Conservation (phyloP, 1,140 invertebrate genomes). For the Drosophila mayri region DNA sequence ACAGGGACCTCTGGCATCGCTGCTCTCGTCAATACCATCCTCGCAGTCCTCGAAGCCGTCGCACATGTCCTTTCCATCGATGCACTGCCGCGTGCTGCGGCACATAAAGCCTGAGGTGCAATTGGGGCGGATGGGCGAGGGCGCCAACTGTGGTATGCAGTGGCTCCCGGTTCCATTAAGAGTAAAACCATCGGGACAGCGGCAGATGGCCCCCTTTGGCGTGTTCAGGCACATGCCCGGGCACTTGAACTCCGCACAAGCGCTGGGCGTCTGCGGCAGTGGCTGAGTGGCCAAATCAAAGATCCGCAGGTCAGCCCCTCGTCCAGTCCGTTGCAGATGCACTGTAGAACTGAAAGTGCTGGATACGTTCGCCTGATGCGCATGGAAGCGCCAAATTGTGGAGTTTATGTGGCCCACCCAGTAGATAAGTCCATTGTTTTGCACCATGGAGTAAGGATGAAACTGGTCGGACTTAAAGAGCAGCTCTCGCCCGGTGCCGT, state of each 20-base stretch:
- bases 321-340: slow-evolving; percentile 59
- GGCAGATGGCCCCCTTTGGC: slow-evolving; percentile 77
- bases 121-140: slow-evolving; percentile 43
- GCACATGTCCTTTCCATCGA: slow-evolving; percentile 88
- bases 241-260: slow-evolving; percentile 72
- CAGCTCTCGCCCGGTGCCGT: slow-evolving; percentile 89
- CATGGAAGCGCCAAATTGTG: slow-evolving; percentile 64
- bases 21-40: slow-evolving; percentile 93
- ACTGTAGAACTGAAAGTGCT: slow-evolving; percentile 68
- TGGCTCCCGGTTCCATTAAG: slow-evolving; percentile 77
- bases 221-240: slow-evolving; percentile 81
- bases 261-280: slow-evolving; percentile 51
- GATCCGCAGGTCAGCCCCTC: slow-evolving; percentile 63
- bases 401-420: slow-evolving; percentile 88
- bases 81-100: slow-evolving; percentile 83
- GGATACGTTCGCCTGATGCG: slow-evolving; percentile 53
- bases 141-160: slow-evolving; percentile 68
- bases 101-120: slow-evolving; percentile 73
- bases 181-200: slow-evolving; percentile 75
- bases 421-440: slow-evolving; percentile 88
- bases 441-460: slow-evolving; percentile 91
- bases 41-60: slow-evolving; percentile 94
- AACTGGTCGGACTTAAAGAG: slow-evolving; percentile 87
- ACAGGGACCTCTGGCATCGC: slow-evolving; percentile 84
- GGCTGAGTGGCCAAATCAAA: slow-evolving; percentile 69